Evolutionary conservation across 2,797 vertebrate genomes (phyloP), one percentile per base, ranked within the genome.

Genomic region (Sebastes alutus): DNA sequence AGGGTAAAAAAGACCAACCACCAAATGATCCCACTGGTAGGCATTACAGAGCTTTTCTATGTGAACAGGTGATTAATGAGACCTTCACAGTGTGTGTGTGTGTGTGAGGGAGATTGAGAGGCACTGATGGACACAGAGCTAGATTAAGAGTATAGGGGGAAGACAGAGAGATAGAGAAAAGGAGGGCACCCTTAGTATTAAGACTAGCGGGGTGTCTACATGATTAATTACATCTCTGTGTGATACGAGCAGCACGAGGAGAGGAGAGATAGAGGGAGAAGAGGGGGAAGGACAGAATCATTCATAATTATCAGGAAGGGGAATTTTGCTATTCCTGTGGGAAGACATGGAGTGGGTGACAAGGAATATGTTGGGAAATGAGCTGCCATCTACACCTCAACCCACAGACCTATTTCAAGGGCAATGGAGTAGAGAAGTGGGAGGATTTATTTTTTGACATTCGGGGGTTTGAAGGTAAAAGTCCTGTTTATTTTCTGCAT

Each of bases 171-270:
- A 70, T 52, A 60, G 75, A 78, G 65, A 56, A 66, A 76, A 79
- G 71, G 80, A 81, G 82, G 78, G 69, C 76, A 78, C 25, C 63
- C 66, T 80, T 56, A 56, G 55, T 85, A 82, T 89, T 83, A 83
- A 80, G 85, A 87, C 68, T 70, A 86, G 80, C 69, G 58, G 75
- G 82, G 84, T 80, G 84, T 80, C 89, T 78, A 58, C 78, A 83
- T 89, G 91, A 93, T 94, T 91, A 92, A 93, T 93, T 88, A 87
- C 82, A 83, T 77, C 75, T 73, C 74, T 60, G 64, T 25, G 27
- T 12, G 54, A 85, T 78, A 80, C 20, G n/a, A 88, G 82, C 32
- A 59, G 75, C 42, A 4, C 1, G 58, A 68, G 62, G 25, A 84
- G 72, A 18, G 60, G 66, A 70, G 72, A 32, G 72, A 73, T 18